Evolutionary conservation across 2,888 invertebrate species (phyloP).

Genomic region (Xestia xanthographa): DNA sequence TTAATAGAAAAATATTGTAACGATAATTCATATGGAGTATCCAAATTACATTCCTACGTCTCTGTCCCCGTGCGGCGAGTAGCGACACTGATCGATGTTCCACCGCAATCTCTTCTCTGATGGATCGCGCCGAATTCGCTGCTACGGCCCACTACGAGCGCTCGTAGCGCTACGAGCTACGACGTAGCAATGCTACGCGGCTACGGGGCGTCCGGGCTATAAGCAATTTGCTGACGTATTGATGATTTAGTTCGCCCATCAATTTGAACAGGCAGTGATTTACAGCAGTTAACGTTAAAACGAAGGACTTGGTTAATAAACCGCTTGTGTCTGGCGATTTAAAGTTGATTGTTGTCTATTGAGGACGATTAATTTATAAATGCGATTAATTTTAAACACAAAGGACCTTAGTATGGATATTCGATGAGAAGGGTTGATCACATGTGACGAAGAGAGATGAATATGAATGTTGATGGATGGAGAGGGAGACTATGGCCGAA

Average conservation of each 20-base stretch:
- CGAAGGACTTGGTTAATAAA: conserved; percentile 6
- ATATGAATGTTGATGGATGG: not conserved
- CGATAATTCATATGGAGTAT: not conserved
- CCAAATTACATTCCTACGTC: conserved; percentile 29
- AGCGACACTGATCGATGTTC: conserved; percentile 71
- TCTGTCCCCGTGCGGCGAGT: conserved; percentile 38
- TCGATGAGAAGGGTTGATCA: not conserved
- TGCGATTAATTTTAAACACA: not conserved
- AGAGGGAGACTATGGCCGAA: not conserved
- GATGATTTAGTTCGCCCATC: conserved; percentile 54
- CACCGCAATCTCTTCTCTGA: conserved; percentile 68
- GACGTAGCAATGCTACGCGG: conserved; percentile 54
- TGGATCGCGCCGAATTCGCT: conserved; percentile 63
- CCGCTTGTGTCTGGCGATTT: not conserved
- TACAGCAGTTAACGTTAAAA: conserved; percentile 16
- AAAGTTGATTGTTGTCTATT: not conserved
- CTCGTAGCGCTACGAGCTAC: conserved; percentile 41
- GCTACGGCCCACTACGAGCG: conserved; percentile 41
- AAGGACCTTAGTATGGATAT: not conserved
- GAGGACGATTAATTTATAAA: not conserved
- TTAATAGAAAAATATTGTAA: too few relatives aligned
- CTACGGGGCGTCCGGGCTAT: conserved; percentile 33
- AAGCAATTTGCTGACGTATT: conserved; percentile 54
- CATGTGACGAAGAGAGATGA: not conserved
- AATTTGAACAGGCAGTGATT: conserved; percentile 40